Evolutionary conservation across 2,797 vertebrate genomes (phyloP).

Genomic region (Premnoplex brunnescens): DNA sequence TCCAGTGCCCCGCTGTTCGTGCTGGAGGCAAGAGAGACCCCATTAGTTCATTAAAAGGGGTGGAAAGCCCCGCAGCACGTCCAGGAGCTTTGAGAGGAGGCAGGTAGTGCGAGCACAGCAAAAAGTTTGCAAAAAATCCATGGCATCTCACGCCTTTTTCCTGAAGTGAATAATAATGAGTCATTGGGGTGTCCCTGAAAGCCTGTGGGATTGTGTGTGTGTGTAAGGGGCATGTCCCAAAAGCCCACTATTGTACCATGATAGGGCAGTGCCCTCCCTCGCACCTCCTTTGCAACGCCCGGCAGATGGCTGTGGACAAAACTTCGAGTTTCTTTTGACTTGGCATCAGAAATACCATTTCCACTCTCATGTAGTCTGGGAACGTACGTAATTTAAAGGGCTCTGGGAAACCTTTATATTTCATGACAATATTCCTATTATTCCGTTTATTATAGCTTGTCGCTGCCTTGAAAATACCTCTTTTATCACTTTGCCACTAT

Average conservation of each 20-base stretch:
- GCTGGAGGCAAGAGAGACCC: not conserved
- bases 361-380: not conserved
- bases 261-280: not conserved
- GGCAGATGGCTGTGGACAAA: not conserved
- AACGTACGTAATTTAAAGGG: not conserved
- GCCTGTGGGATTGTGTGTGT: not conserved
- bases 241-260: not conserved
- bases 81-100: not conserved
- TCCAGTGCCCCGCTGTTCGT: not conserved
- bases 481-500: slow-evolving; percentile 24
- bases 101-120: not conserved
- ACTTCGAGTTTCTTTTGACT: slow-evolving; percentile 12
- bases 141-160: not conserved
- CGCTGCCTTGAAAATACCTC: not conserved
- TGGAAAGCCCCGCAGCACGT: not conserved
- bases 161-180: not conserved
- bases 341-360: not conserved
- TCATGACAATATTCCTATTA: not conserved
- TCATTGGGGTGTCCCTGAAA: not conserved
- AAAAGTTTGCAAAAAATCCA: not conserved
- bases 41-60: not conserved
- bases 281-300: not conserved
- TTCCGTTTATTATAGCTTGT: slow-evolving; percentile 3
- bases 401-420: not conserved
- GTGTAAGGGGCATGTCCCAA: not conserved